Conservation (phyloP, 2,888 invertebrate species). For the Notocelia uddmanniana region DNA sequence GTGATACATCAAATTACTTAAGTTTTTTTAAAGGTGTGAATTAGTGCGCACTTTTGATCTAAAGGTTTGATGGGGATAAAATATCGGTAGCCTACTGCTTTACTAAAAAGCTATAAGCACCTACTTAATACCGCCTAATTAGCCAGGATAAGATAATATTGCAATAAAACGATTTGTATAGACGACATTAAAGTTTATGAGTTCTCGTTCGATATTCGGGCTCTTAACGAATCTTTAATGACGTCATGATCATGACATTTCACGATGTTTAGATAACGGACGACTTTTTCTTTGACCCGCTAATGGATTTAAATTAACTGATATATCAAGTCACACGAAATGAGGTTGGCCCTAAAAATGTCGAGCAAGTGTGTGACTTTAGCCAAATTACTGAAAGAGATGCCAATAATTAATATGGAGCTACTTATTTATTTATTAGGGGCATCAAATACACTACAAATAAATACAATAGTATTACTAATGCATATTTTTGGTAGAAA, state of each 20-base stretch:
- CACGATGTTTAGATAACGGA: constrained; percentile 57
- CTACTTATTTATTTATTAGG: too few relatives aligned
- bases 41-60: neutral
- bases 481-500: too few relatives aligned
- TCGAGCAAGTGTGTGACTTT: neutral
- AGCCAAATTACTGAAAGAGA: neutral
- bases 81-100: neutral
- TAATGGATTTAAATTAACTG: constrained; percentile 47
- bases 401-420: neutral
- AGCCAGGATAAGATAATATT: constrained; percentile 17
- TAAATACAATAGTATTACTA: too few relatives aligned
- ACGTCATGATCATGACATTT: constrained; percentile 56
- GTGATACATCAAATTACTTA: neutral
- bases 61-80: neutral
- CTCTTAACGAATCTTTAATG: constrained; percentile 52
- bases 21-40: neutral
- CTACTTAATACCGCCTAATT: constrained; percentile 10
- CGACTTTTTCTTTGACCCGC: constrained; percentile 54
- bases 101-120: neutral
- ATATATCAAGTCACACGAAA: constrained; percentile 13
- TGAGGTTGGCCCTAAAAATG: constrained; percentile 1
- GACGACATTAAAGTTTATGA: constrained; percentile 28
- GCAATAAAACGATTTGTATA: constrained; percentile 39
- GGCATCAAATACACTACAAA: too few relatives aligned
- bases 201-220: constrained; percentile 18